phyloP scores from a whole-genome alignment of 2,888 invertebrate species.

The Agriopis aurantiaria region DNA sequence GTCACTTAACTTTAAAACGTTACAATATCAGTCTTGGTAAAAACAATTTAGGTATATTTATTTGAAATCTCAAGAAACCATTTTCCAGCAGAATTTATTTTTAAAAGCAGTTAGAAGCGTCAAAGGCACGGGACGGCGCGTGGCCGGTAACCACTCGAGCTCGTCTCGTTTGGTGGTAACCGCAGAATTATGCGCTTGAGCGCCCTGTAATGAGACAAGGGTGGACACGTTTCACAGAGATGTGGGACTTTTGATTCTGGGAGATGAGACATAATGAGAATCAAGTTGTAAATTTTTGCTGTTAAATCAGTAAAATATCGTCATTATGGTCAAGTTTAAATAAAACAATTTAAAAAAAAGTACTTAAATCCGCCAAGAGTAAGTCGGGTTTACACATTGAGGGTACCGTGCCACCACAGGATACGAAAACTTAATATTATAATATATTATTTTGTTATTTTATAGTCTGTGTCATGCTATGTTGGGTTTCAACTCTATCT shows the following conservation, averaged over 20 bases:
- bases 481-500: too few relatives aligned
- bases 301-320: too few relatives aligned
- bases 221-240: constrained; percentile 29
- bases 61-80: constrained; percentile 12
- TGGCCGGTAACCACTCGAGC: constrained; percentile 67
- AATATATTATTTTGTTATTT: too few relatives aligned
- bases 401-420: too few relatives aligned
- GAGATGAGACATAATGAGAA: background rate
- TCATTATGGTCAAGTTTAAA: too few relatives aligned
- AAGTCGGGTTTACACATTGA: too few relatives aligned
- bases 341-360: too few relatives aligned
- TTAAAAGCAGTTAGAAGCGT: constrained; percentile 49
- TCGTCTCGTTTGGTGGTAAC: constrained; percentile 73
- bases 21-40: background rate
- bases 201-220: constrained; percentile 72
- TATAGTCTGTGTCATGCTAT: too few relatives aligned
- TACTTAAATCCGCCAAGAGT: too few relatives aligned
- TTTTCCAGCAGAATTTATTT: constrained; percentile 25
- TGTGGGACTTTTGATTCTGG: constrained; percentile 9
- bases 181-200: constrained; percentile 82
- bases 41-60: background rate
- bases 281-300: background rate
- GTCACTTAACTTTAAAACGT: too few relatives aligned
- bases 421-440: too few relatives aligned
- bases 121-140: constrained; percentile 57